Percentiles rank a stretch among this genome's conserved stretches.
Conservation (phyloP, 2,888 invertebrate genomes). For the Thereva unica region DNA sequence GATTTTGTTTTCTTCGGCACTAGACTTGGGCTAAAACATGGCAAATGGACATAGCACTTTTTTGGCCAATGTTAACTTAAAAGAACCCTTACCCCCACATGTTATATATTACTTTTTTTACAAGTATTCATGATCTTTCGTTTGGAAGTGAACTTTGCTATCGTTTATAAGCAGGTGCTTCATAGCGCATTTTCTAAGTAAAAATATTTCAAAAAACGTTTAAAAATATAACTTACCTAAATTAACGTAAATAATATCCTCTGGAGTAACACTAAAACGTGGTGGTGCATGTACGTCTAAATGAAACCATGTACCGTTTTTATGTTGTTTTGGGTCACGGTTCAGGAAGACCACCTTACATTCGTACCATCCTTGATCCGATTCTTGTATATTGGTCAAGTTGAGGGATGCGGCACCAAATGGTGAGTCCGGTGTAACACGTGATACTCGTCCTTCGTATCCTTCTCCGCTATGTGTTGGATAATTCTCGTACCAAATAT, state of each 20-base stretch:
- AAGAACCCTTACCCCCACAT: too few species aligned
- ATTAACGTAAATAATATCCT: slow-evolving; percentile 95
- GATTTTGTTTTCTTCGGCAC: too few species aligned
- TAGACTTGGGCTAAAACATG: too few species aligned
- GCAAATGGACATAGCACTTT: too few species aligned
- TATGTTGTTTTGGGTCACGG: slow-evolving; percentile 87
- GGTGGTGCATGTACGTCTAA: slow-evolving; percentile 97
- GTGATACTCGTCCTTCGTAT: slow-evolving; percentile 88
- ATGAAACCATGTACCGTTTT: slow-evolving; percentile 97
- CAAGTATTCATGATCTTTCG: too few species aligned
- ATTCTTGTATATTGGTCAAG: slow-evolving; percentile 89
- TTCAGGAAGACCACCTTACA: slow-evolving; percentile 94
- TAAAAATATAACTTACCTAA: slow-evolving; percentile 62
- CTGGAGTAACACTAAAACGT: slow-evolving; percentile 92
- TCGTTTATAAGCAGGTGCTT: too few species aligned
- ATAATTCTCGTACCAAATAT: slow-evolving; percentile 98
- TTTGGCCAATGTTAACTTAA: too few species aligned
- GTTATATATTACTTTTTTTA: too few species aligned
- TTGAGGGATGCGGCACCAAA: slow-evolving; percentile 93
- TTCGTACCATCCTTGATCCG: slow-evolving; percentile 97
- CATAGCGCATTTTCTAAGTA: too few species aligned
- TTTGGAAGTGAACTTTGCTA: too few species aligned
- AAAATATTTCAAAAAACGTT: neutral
- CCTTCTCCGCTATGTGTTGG: slow-evolving; percentile 95
- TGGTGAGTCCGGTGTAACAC: slow-evolving; percentile 84